Evolutionary conservation across 2,797 vertebrate genomes (phyloP).

Genomic region (Onychomys torridus): DNA sequence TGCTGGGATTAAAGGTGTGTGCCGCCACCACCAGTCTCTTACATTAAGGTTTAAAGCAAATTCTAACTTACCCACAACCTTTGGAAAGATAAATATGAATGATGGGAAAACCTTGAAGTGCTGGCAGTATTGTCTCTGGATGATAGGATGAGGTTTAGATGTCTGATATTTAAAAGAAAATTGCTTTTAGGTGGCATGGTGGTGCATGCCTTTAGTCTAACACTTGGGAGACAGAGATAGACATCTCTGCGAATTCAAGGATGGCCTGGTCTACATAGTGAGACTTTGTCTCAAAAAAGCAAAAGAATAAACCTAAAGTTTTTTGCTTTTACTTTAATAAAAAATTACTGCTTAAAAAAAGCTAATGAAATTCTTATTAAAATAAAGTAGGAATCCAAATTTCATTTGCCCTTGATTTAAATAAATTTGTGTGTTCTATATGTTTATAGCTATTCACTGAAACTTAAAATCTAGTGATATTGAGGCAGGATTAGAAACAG

Average conservation of each 20-base stretch:
- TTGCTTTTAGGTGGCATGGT: not conserved
- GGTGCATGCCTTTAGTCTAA: not conserved
- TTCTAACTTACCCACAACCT: slow-evolving; percentile 14
- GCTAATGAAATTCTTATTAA: not conserved
- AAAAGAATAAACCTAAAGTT: not conserved
- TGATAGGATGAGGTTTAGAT: not conserved
- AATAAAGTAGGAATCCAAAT: slow-evolving; percentile 36
- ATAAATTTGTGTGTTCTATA: not conserved
- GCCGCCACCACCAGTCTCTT: not conserved
- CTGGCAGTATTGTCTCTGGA: not conserved
- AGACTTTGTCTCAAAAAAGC: not conserved
- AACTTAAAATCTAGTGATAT: slow-evolving; percentile 56
- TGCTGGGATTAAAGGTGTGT: too few relatives aligned
- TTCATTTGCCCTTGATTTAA: slow-evolving; percentile 37
- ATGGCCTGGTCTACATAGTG: not conserved
- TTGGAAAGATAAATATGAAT: slow-evolving; percentile 44
- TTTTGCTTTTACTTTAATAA: not conserved
- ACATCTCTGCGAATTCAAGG: too few relatives aligned
- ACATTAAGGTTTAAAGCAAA: slow-evolving; percentile 48
- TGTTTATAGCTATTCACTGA: slow-evolving; percentile 1
- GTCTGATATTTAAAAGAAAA: slow-evolving; percentile 35
- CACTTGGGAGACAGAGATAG: not conserved
- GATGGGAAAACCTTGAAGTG: slow-evolving; percentile 1
- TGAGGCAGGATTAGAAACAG: not conserved
- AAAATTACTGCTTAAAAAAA: not conserved